Conservation (phyloP, 2,888 invertebrate species). For the Blera fallax region DNA sequence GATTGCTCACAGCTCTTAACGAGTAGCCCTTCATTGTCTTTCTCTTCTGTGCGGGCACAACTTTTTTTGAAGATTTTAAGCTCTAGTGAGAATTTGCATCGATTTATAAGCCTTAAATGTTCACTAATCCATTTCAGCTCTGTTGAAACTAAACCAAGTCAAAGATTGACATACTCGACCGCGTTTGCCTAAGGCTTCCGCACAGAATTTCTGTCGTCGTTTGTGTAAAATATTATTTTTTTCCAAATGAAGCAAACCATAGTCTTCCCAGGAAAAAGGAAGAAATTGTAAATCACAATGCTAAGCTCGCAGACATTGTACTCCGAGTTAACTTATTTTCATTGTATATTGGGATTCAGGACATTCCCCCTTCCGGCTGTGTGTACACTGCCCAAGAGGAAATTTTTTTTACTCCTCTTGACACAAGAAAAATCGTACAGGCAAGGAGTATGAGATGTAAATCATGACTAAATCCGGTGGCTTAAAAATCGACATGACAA, state of each 20-base stretch:
- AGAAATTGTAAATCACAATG: constrained; percentile 57
- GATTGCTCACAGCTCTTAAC: too few relatives aligned
- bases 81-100: too few relatives aligned
- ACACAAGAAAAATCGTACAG: background rate
- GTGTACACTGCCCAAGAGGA: constrained; percentile 31
- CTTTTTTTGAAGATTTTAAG: too few relatives aligned
- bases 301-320: constrained; percentile 61
- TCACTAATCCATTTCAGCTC: constrained; percentile 26
- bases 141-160: constrained; percentile 26
- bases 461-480: constrained; percentile 49
- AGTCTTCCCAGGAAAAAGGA: background rate
- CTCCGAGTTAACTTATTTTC: constrained; percentile 50
- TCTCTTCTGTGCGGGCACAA: too few relatives aligned
- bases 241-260: constrained; percentile 13
- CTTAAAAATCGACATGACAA: constrained; percentile 60
- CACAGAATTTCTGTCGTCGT: constrained; percentile 17
- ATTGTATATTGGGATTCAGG: constrained; percentile 33
- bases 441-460: constrained; percentile 23
- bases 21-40: too few relatives aligned
- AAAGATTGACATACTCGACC: constrained; percentile 61
- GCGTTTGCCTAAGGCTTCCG: constrained; percentile 44
- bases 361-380: background rate
- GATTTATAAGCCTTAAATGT: background rate
- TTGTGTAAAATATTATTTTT: constrained; percentile 26
- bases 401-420: constrained; percentile 13